Base-by-base conservation (phyloP, 2,113 vertebrate genomes). In the Callocephalon fimbriatum region DNA sequence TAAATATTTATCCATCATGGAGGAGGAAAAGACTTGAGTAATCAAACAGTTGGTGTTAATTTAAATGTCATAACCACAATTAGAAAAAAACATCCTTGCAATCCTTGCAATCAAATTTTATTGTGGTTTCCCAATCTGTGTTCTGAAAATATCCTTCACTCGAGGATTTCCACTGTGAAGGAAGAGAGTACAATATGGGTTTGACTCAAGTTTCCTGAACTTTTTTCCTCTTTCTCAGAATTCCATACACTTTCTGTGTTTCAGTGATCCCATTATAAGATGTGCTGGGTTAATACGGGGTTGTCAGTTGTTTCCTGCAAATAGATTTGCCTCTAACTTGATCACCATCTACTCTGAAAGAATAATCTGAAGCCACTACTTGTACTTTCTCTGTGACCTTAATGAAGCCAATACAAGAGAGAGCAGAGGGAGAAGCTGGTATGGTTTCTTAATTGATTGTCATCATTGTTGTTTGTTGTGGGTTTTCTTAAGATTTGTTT, bases 1-100 rank as follows among this genome's bases (percentile, higher is more conserved):
- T 83, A 96, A 96, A 95, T 93, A 95, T 95, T 96, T 94, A 93
- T 91, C 86, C 44, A 71, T 86, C 73, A 54, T 78, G 59, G 79
- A 86, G 65, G 8, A 84, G 47, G 51, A 83, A 80, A 74, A 78
- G 87, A 96, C 32, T 66, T 72, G 85, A 97, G 91, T 95, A 96
- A 96, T 98, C 66, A 96, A 90, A 94, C 82, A 87, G 45, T 70
- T 92, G 38, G 44, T 74, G 63, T 95, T 95, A 86, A 95, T 98
- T 97, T 96, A 91, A 97, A 97, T 95, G 78, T 82, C 90, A 96
- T 96, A 96, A 96, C 59, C 92, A 59, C 74, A 68, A 86, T 94
- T 96, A 94, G 83, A 90, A 95, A 95, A 93, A 97, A 97, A 51
- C 26, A 71, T 59, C 79, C 51, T 58, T 58, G 53, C 53, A 32